Conservation (phyloP, 1,140 invertebrate genomes). For the Tetramorium simillimum region DNA sequence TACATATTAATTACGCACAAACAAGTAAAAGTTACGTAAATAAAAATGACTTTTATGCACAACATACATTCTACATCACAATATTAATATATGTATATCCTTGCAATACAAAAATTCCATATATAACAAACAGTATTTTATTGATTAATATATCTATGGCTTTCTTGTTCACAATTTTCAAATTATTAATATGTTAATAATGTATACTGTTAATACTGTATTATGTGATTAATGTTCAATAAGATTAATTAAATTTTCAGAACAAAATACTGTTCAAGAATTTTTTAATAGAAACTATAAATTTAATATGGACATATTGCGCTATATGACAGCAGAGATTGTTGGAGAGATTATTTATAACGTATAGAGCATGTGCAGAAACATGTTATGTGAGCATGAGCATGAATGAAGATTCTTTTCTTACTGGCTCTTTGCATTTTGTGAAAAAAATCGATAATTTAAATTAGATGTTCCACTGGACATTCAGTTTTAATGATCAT, state of each 20-base stretch:
- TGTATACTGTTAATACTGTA: no score
- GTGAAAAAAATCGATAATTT: conserved; percentile 28
- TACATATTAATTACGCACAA: conserved; percentile 24
- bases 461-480: conserved; percentile 1
- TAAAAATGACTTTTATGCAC: conserved; percentile 5
- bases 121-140: neutral
- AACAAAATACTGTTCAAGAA: conserved; percentile 45
- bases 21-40: neutral
- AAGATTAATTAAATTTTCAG: neutral
- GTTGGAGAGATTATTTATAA: conserved; percentile 37
- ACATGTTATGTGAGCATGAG: conserved; percentile 72
- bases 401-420: conserved; percentile 74
- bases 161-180: neutral
- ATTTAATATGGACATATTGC: conserved; percentile 36
- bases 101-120: neutral
- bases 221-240: neutral
- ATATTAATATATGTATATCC: neutral
- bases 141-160: conserved; percentile 18
- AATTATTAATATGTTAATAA: conserved; percentile 1
- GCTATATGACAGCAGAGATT: conserved; percentile 10
- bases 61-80: neutral
- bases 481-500: conserved; percentile 56
- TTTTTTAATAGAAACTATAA: conserved; percentile 15
- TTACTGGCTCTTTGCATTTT: conserved; percentile 66
- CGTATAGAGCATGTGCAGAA: conserved; percentile 66